Percentiles rank a stretch among this genome's conserved stretches.
phyloP scores from a whole-genome alignment of 1,140 invertebrate genomes.

The Argopecten irradians region DNA sequence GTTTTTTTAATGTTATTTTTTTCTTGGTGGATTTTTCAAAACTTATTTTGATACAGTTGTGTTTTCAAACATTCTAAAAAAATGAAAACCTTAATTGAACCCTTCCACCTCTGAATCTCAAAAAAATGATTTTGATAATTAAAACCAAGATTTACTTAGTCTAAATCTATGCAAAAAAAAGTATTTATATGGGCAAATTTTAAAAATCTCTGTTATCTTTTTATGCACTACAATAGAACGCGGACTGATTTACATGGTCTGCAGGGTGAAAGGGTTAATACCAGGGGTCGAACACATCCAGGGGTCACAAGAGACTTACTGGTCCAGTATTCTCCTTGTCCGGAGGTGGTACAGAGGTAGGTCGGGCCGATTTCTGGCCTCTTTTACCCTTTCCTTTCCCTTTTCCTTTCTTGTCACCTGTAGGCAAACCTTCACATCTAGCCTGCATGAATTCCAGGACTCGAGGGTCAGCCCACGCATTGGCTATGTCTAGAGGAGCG shows the following conservation, averaged over 20 bases:
- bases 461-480: constrained; percentile 73
- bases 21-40: too few relatives aligned
- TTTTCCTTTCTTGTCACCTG: constrained; percentile 65
- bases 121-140: neutral
- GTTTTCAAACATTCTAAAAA: too few relatives aligned
- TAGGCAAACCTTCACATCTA: constrained; percentile 73
- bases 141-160: too few relatives aligned
- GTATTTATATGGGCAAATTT: neutral
- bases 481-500: constrained; percentile 72
- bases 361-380: constrained; percentile 56
- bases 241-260: constrained; percentile 13
- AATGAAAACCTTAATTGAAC: too few relatives aligned
- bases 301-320: constrained; percentile 28
- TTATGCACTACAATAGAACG: neutral
- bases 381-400: constrained; percentile 60
- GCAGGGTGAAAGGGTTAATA: constrained; percentile 15
- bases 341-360: constrained; percentile 52
- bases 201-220: neutral
- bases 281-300: neutral
- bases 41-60: too few relatives aligned
- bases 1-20: too few relatives aligned
- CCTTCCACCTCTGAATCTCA: constrained; percentile 12
- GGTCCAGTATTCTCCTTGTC: constrained; percentile 33
- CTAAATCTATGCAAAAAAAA: neutral
- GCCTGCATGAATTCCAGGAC: constrained; percentile 71